Evolutionary conservation across 2,888 invertebrate genomes (phyloP).

Genomic region (Polydrusus pterygomalis): DNA sequence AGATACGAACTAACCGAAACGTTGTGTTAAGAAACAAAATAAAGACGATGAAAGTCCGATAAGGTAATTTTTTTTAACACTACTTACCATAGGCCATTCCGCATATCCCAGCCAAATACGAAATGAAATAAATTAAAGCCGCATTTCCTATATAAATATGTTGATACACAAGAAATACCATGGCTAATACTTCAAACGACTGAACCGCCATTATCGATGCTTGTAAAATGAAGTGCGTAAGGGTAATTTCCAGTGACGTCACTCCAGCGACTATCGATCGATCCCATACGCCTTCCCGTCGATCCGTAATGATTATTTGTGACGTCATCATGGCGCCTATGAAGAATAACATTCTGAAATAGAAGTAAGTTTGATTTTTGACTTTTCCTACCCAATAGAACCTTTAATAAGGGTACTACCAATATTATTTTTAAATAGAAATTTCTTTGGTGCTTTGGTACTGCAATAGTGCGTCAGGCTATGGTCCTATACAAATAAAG

Average conservation of each 20-base stretch:
- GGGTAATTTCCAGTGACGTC: slow-evolving; percentile 84
- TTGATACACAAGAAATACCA: slow-evolving; percentile 78
- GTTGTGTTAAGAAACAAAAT: too few relatives aligned
- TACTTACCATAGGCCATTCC: slow-evolving; percentile 87
- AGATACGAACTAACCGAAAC: too few relatives aligned
- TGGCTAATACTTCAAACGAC: slow-evolving; percentile 76
- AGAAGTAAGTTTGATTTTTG: neutral
- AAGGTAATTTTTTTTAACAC: too few relatives aligned
- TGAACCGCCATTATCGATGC: slow-evolving; percentile 79
- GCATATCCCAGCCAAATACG: slow-evolving; percentile 84
- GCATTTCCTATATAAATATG: slow-evolving; percentile 79
- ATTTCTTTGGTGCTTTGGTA: too few relatives aligned
- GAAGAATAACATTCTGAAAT: slow-evolving; percentile 86
- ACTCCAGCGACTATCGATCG: slow-evolving; percentile 91
- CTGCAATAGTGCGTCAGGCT: too few relatives aligned
- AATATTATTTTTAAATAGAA: too few relatives aligned
- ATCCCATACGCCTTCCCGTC: slow-evolving; percentile 89
- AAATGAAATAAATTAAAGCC: slow-evolving; percentile 76
- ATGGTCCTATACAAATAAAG: too few relatives aligned
- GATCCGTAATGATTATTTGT: slow-evolving; percentile 85
- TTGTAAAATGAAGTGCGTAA: slow-evolving; percentile 87
- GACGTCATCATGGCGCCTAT: slow-evolving; percentile 89
- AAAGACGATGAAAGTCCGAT: too few relatives aligned
- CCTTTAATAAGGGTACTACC: too few relatives aligned
- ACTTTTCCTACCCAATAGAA: too few relatives aligned